These are phyloP conservation scores for Gallinago jamesoni DNA, from an alignment of 2,113 vertebrate species.

Conservation along the genomic window DNA sequence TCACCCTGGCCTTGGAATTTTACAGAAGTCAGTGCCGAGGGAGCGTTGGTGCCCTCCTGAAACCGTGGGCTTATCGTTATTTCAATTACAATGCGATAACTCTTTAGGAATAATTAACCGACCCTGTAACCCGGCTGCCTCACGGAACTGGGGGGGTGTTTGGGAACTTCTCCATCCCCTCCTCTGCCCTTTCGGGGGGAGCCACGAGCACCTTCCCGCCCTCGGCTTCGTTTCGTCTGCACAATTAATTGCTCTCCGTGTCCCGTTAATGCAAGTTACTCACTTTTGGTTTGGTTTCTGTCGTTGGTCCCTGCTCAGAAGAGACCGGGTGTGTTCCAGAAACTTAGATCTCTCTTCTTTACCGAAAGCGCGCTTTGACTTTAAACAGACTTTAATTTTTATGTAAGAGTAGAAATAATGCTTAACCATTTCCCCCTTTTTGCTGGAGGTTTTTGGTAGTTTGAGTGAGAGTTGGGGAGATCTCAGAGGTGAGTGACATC, in stretches of 20 bases:
- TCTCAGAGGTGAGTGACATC: neutral
- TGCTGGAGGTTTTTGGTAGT: neutral
- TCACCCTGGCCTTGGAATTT: neutral
- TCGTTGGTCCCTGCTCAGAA: neutral
- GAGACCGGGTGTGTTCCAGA: neutral
- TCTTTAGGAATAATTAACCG: neutral
- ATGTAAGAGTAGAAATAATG: accelerated
- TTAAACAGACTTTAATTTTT: neutral
- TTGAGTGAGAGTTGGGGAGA: neutral
- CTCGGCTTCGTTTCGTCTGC: neutral
- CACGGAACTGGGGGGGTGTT: neutral
- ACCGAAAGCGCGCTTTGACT: neutral
- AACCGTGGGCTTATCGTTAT: too few species aligned
- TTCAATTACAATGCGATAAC: accelerated
- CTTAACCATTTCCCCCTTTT: neutral
- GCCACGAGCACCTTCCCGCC: accelerated
- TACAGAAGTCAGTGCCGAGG: neutral
- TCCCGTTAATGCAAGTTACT: neutral
- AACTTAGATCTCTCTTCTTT: neutral
- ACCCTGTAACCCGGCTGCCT: accelerated
- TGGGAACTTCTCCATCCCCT: accelerated
- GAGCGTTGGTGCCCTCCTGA: neutral
- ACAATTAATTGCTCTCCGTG: too few species aligned
- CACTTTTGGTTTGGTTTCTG: neutral
- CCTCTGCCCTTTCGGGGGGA: neutral